Evolutionary conservation across 1,140 invertebrate species (phyloP), one percentile per base, ranked within the genome.

Genomic region (Eufriesea mexicana): DNA sequence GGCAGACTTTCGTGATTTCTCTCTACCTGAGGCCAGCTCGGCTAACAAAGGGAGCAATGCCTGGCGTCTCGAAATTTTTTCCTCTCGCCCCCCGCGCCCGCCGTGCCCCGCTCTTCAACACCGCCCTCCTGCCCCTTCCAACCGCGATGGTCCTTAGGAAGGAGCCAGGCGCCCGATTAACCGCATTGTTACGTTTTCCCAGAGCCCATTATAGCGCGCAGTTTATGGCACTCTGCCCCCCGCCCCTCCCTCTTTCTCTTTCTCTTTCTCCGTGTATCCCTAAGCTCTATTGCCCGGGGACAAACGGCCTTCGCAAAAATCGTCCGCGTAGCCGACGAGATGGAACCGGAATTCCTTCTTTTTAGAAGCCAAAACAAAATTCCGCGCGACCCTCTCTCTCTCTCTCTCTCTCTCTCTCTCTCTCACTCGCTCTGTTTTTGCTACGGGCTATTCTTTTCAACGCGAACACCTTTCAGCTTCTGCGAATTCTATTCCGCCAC

Each of bases 151-250:
- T 61, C 67, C 68, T 68, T 49, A n/a, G 45, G 20, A 45, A 77
- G 54, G 77, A 85, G 51, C 71, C 57, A 71, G 80, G 67, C 83
- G 83, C 25, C 79, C 88, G 87, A 91, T 89, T 87, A 90, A 84
- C 84, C 80, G 83, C 82, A 87, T 89, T 90, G 87, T 90, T 89
- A 84, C 82, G 66, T 84, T 89, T 82, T 82, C 72, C 73, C 70
- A 68, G 70, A 77, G 74, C 59, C 83, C 86, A 85, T 88, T 88
- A 77, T 79, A 68, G 59, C 51, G 12, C 51, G 16, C 61, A 73
- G 62, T 80, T 86, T 78, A 71, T 49, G n/a, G 20, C 28, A 59
- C 68, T 51, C 28, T 64, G 10, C 5, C 20, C 5, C 25, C 6
- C 5, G n/a, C 8, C 14, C n/a, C 18, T 20, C 7, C 2, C 2